Conservation (phyloP, 2,888 invertebrate genomes). For the Macrosiphum euphorbiae region DNA sequence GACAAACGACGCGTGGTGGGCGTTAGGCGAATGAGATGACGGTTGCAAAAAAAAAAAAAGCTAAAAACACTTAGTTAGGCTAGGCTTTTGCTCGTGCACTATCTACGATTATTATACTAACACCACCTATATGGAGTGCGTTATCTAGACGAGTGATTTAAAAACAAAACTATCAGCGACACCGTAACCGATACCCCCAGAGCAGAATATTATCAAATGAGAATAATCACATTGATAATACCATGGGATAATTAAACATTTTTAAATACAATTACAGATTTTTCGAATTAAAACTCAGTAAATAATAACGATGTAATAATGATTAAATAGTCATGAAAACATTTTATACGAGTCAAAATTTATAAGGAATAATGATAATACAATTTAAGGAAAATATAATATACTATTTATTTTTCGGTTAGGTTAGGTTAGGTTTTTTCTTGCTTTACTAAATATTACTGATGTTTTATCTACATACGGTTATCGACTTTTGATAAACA, state of each 20-base stretch:
- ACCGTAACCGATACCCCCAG: neutral
- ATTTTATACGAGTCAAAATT: no score
- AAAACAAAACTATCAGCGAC: neutral
- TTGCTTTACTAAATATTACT: neutral
- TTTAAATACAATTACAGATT: neutral
- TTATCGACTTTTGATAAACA: no score
- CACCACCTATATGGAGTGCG: neutral
- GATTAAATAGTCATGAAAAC: no score
- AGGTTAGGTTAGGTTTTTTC: no score
- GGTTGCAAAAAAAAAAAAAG: no score
- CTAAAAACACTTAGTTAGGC: neutral
- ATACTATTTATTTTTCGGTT: neutral
- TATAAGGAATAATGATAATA: neutral
- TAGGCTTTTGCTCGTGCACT: neutral
- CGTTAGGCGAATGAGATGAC: neutral
- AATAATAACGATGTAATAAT: no score
- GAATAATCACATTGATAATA: neutral
- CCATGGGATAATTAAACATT: no score
- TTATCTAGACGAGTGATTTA: neutral
- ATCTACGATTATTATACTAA: neutral
- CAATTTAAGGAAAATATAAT: neutral
- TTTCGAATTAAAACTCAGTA: neutral
- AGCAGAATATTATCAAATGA: neutral
- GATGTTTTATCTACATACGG: neutral
- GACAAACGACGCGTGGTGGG: neutral